Conservation (phyloP, 2,888 invertebrate species). For the Hemithea aestivaria region DNA sequence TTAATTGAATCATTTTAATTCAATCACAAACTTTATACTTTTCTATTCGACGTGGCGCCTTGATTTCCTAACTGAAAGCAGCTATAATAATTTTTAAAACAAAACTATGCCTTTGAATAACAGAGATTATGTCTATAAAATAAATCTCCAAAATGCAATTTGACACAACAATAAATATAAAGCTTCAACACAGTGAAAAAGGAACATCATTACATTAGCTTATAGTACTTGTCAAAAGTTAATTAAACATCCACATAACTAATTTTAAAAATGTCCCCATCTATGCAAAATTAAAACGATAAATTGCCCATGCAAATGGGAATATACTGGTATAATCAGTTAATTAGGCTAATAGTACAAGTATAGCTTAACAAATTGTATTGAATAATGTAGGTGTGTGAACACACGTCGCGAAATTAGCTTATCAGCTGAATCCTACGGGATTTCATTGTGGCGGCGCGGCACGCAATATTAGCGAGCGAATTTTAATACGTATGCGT, state of each 20-base stretch:
- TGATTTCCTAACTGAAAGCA: too few species aligned
- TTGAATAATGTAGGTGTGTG: slow-evolving; percentile 26
- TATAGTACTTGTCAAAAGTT: neutral
- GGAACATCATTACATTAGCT: too few species aligned
- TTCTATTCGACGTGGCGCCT: too few species aligned
- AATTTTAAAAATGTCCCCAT: slow-evolving; percentile 14
- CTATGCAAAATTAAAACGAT: slow-evolving; percentile 25
- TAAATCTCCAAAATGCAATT: too few species aligned
- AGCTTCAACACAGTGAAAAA: too few species aligned
- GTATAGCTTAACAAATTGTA: slow-evolving; percentile 22
- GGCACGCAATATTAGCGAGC: slow-evolving; percentile 30
- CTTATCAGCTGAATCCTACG: slow-evolving; percentile 33
- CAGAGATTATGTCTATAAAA: too few species aligned
- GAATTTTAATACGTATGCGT: slow-evolving; percentile 1
- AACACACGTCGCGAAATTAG: slow-evolving; percentile 38
- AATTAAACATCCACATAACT: neutral
- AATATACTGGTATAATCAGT: slow-evolving; percentile 26
- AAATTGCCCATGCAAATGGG: slow-evolving; percentile 26
- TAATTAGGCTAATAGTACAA: slow-evolving; percentile 45
- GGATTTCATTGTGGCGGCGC: slow-evolving; percentile 22
- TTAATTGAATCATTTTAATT: too few species aligned
- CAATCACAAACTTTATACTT: too few species aligned
- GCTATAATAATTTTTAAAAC: too few species aligned
- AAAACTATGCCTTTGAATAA: too few species aligned
- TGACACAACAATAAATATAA: too few species aligned